Percentiles rank a stretch among this genome's conserved stretches.
These are phyloP conservation scores for Notamacropus eugenii DNA, from an alignment of 2,797 vertebrate species.

Conservation along the genomic window DNA sequence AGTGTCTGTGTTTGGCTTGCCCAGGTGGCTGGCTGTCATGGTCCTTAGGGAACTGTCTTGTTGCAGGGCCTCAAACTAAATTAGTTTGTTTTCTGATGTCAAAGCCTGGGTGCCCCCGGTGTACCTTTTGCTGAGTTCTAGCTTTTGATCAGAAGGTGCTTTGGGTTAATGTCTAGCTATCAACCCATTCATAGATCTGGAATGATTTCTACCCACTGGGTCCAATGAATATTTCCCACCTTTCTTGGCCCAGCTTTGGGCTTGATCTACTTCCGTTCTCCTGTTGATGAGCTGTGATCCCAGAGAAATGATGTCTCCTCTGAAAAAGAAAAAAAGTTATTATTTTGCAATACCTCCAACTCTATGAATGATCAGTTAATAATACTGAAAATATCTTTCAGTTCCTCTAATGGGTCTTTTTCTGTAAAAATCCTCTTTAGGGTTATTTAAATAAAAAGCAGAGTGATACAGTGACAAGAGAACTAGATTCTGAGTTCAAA, in stretches of 20 bases:
- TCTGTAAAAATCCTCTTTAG: background rate
- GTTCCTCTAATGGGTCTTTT: background rate
- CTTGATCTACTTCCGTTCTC: background rate
- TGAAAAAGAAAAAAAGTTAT: background rate
- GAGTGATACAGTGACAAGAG: background rate
- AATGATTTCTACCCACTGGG: background rate
- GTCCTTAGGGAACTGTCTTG: no score
- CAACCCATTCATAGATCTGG: background rate
- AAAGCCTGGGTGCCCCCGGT: background rate
- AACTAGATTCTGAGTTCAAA: background rate
- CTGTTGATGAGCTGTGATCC: background rate
- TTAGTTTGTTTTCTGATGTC: background rate
- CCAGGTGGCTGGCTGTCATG: no score
- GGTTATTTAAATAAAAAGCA: background rate
- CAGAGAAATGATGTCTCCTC: background rate
- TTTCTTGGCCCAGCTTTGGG: background rate
- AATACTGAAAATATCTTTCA: background rate
- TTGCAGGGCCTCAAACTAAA: background rate
- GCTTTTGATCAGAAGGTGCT: background rate
- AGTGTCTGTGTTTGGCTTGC: background rate
- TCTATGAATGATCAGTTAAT: background rate
- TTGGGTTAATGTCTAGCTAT: background rate
- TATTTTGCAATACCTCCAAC: background rate
- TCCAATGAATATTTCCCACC: background rate
- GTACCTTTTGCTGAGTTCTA: background rate